These are phyloP conservation scores for Hirudo medicinalis DNA, from an alignment of 1,140 invertebrate genomes.

Conservation along the genomic window DNA sequence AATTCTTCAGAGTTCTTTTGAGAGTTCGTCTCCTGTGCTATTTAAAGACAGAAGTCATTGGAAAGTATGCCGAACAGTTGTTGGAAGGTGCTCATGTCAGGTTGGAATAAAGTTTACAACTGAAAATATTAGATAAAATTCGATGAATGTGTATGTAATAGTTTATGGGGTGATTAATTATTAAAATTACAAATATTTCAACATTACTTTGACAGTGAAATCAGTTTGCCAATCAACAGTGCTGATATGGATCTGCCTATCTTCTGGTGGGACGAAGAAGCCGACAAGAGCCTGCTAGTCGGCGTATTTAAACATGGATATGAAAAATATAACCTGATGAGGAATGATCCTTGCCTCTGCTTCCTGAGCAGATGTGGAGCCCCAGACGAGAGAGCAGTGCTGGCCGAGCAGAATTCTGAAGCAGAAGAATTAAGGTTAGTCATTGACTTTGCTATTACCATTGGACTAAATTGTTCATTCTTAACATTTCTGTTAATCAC, in stretches of 20 bases:
- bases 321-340: conserved; percentile 89
- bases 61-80: conserved; percentile 46
- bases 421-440: conserved; percentile 21
- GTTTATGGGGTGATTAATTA: too few relatives aligned
- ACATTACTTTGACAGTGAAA: conserved; percentile 28
- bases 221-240: conserved; percentile 34
- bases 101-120: conserved; percentile 51
- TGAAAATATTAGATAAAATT: too few relatives aligned
- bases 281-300: conserved; percentile 88
- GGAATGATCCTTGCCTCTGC: conserved; percentile 75
- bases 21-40: conserved; percentile 89
- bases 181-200: too few relatives aligned
- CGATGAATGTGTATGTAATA: too few relatives aligned
- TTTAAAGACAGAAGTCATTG: conserved; percentile 92
- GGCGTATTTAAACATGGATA: conserved; percentile 96
- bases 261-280: conserved; percentile 90
- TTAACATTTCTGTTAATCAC: not conserved
- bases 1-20: conserved; percentile 61
- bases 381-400: conserved; percentile 48
- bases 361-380: conserved; percentile 83
- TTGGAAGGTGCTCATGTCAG: conserved; percentile 58
- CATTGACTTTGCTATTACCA: too few relatives aligned
- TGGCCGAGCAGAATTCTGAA: conserved; percentile 42
- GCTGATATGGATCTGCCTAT: conserved; percentile 52
- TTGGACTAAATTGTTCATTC: not conserved